phyloP scores from a whole-genome alignment of 2,888 invertebrate species.

The Troides aeacus region DNA sequence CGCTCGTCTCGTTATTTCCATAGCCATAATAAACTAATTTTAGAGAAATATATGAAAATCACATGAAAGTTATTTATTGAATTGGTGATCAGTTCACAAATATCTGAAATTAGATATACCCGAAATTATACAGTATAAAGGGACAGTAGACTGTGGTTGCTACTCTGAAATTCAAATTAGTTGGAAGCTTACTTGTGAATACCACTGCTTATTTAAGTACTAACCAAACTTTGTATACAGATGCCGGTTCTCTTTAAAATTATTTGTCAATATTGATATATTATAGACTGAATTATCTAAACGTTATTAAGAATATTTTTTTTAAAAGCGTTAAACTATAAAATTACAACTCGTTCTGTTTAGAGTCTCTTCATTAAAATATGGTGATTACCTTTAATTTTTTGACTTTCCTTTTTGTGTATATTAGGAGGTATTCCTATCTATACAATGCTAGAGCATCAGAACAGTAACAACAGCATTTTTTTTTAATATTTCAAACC shows the following conservation, averaged over 20 bases:
- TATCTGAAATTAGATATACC: conserved; percentile 38
- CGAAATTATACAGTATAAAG: conserved; percentile 38
- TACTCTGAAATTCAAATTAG: conserved; percentile 75
- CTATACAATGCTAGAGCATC: too few relatives aligned
- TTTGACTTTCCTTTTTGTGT: too few relatives aligned
- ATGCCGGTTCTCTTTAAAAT: conserved; percentile 51
- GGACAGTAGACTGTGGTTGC: conserved; percentile 55
- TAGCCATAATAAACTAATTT: too few relatives aligned
- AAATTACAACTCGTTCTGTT: too few relatives aligned
- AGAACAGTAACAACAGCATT: too few relatives aligned
- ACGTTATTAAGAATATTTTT: not conserved
- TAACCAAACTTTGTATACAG: conserved; percentile 60
- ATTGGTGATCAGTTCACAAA: conserved; percentile 21
- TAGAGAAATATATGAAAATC: too few relatives aligned
- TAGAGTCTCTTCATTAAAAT: too few relatives aligned
- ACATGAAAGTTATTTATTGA: conserved; percentile 15
- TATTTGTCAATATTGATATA: conserved; percentile 33
- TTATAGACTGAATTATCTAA: not conserved
- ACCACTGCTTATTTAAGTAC: conserved; percentile 59
- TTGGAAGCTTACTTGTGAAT: conserved; percentile 61
- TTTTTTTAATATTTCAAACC: too few relatives aligned
- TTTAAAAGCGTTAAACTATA: too few relatives aligned
- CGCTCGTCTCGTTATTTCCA: too few relatives aligned
- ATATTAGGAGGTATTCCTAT: too few relatives aligned
- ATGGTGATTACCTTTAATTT: too few relatives aligned